Evolutionary conservation across 64 coral and sea anemone genomes (phyloP), one percentile per base, ranked within the genome.

Genomic region (Porites lutea): DNA sequence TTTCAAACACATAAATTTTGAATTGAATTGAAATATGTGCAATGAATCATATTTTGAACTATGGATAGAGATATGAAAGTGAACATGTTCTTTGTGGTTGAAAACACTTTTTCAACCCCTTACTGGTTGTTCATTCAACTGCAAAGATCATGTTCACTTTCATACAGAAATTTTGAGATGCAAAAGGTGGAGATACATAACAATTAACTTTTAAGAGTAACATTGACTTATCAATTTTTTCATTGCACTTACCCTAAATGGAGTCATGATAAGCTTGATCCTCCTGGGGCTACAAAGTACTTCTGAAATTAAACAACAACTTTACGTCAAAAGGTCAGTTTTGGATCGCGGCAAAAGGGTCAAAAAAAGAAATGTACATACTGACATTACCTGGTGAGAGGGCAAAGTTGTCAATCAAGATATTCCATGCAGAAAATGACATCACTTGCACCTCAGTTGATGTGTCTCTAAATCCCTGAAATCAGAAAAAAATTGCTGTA

Each of bases 251-350:
- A 99, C 90, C 78, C 90, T 63, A 8, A 99, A 79, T 44, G 97
- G 97, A 71, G 87, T 99, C 97, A 99, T 94, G 48, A 99, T 93
- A 3, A 99, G 91, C 72, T 99, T 99, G 65, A 99, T 65, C 54
- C 89, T 93, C 65, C 79, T 99, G 71, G 67, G 91, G 64, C 86
- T 82, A 51, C 78, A 79, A 59, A 98, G 65, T 64, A 88, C 90
- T 93, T 86, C 96, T 98, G 61, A 27, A 90, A 95, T 69, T 13
- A 80, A 46, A 48, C 19, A 74, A 44, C 5, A 89, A 37, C 27
- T 37, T 37, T 37, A 62, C 0, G 48, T 47, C 6, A 5, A 43
- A 6, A 12, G n/a, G 16, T 75, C 13, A 45, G 45, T 7, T 37
- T 37, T 37, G 27, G 27, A 37, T 37, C 1, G 27, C 1, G 27